Evolutionary conservation across 2,797 vertebrate genomes (phyloP), one percentile per base, ranked within the genome.

Genomic region (Harpagifer antarcticus): DNA sequence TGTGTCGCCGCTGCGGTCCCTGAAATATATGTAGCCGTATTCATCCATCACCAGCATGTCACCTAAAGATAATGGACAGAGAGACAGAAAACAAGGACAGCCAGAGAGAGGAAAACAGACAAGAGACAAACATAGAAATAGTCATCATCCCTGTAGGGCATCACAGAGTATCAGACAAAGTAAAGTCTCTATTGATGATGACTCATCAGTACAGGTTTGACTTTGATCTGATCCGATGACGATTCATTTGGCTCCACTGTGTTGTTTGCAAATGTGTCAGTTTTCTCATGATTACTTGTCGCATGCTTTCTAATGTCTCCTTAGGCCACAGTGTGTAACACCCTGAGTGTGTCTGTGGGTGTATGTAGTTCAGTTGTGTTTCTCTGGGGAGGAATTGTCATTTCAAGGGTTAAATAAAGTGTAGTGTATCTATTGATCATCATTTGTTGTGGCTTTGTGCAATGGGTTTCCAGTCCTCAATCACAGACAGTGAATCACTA

Each of bases 11-110:
- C 95, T 93, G 5, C 97, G 95, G 64, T 98, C 97, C 13, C 60
- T 94, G 87, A 98, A 97, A 78, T 96, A 98, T 88, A 97, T 96
- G 92, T 97, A 97, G 52, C 97, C 97, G 2, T 96, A 92, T 3
- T 97, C 96, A 1, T 97, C 97, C 97, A 97, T 98, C 79, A 97
- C 95, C 87, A 98, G 72, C 37, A 97, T 85, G 0, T 98, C 97
- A 43, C 97, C 97, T 97, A 82, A 37, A 37, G 33, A 58, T 33
- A 80, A 37, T 27, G 4, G 50, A 78, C 27, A 49, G 40, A 60
- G 8, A 68, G 45, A 68, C 4, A 44, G 58, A n/a, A 7, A 72
- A 13, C 4, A 74, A 2, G 56, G 8, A 69, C 10, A 72, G 2
- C n/a, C 10, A 45, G 23, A 47, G 44, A 48, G 33, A 49, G 43